A percentile compares a stretch with the other conserved stretches of the same genome.
phyloP scores from a whole-genome alignment of 2,888 invertebrate genomes.

The Hydropsyche betteni region DNA sequence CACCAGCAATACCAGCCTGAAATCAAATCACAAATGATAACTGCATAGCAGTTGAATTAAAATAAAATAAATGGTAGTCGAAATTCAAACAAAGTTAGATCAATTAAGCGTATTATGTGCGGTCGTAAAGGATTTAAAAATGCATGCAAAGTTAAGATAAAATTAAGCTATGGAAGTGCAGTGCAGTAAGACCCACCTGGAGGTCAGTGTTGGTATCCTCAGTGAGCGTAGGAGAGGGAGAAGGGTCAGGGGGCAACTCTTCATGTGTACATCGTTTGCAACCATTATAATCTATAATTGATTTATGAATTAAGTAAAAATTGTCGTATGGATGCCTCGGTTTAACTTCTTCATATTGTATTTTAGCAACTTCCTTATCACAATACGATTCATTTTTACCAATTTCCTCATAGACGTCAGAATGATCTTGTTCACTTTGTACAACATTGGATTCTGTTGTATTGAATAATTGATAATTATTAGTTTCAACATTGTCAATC shows the following conservation, averaged over 20 bases:
- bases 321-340: conserved; percentile 66
- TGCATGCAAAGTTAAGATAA: conserved; percentile 14
- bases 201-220: conserved; percentile 41
- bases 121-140: conserved; percentile 19
- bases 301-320: conserved; percentile 62
- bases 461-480: neutral
- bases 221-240: conserved; percentile 54
- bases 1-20: conserved; percentile 88
- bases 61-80: neutral
- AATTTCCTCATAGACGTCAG: conserved; percentile 20
- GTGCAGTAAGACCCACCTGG: conserved; percentile 50
- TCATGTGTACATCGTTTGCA: conserved; percentile 63
- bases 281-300: conserved; percentile 60
- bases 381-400: no score
- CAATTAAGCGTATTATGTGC: conserved; percentile 35
- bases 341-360: conserved; percentile 56
- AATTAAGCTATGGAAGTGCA: conserved; percentile 45
- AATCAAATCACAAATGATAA: conserved; percentile 53
- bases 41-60: conserved; percentile 24
- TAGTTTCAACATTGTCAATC: conserved; percentile 15
- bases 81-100: neutral
- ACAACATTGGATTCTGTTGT: no score
- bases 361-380: neutral
- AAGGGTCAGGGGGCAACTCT: conserved; percentile 58
- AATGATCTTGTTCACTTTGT: no score